Conservation (phyloP, 2,797 vertebrate genomes). For the Coreius guichenoti region DNA sequence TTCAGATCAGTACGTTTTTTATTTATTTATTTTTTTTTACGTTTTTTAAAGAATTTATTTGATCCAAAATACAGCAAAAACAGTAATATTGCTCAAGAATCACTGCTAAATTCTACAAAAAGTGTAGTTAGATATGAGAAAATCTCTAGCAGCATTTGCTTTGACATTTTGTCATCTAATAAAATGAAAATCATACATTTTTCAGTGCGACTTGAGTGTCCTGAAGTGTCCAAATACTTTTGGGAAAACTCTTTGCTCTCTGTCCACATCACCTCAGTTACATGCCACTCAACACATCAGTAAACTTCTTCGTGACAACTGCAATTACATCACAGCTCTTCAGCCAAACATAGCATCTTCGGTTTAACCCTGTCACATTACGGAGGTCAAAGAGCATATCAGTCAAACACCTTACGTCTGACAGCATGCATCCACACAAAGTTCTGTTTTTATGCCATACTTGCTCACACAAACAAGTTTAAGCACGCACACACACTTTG, state of each 20-base stretch:
- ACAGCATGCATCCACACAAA: slow-evolving; percentile 39
- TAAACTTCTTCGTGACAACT: slow-evolving; percentile 27
- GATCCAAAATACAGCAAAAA: no score
- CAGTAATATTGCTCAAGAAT: not conserved
- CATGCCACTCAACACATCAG: slow-evolving; percentile 37
- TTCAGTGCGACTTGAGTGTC: not conserved
- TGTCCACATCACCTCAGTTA: slow-evolving; percentile 28
- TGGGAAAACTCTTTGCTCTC: not conserved
- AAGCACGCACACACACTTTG: slow-evolving; percentile 24
- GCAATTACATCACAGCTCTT: slow-evolving; percentile 39
- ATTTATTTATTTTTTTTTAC: no score
- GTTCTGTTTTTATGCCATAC: slow-evolving; percentile 33
- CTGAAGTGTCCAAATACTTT: slow-evolving; percentile 16
- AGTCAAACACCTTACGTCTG: slow-evolving; percentile 9
- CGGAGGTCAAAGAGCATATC: slow-evolving; percentile 24
- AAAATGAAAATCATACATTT: slow-evolving; percentile 4
- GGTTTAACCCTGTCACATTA: slow-evolving; percentile 40
- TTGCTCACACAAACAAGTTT: slow-evolving; percentile 7
- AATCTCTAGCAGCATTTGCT: not conserved
- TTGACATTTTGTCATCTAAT: slow-evolving; percentile 18
- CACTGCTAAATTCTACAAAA: not conserved
- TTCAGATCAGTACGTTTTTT: no score
- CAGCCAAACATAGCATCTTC: slow-evolving; percentile 8
- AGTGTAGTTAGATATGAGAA: not conserved
- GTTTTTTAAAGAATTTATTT: no score